Evolutionary conservation across 2,113 vertebrate species (phyloP), one percentile per base, ranked within the genome.

Genomic region (Oxyruncus cristatus): DNA sequence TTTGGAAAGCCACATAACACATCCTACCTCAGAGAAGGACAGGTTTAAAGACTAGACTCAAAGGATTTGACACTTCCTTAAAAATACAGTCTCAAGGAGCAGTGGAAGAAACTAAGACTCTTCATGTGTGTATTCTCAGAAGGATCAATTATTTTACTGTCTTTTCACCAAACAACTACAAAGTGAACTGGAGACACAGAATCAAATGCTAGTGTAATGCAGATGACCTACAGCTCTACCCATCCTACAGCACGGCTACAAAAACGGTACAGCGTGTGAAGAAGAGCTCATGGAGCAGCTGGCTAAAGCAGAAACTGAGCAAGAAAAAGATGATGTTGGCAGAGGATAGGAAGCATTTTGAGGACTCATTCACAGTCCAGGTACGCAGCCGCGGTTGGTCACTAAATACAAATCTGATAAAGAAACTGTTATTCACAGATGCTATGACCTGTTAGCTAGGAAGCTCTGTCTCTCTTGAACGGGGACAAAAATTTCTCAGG

Each of bases 241-340:
- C 87, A 78, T 93, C 77, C 93, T 87, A 79, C 93, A 95, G 80
- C 87, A 94, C 58, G 32, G 73, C 93, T 44, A 65, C 87, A 89
- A 78, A 92, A 88, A 96, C 92, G 70, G 56, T 80, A 23, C 68
- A 81, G 26, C 9, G 17, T 0, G 47, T 84, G 86, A 95, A 94
- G 89, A 95, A 88, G 73, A 87, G 68, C 53, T 92, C 91, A 88
- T 95, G 81, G 84, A 89, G 73, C 84, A 88, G 66, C 24, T 96
- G 91, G 92, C 66, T 95, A 94, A 95, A 78, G 92, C 84, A 94
- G 94, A 96, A 97, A 74, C 81, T 95, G 66, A 89, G 70, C 87
- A 91, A 87, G 95, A 92, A 78, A 95, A 92, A 73, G 65, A 55
- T 26, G 68, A 91, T 89, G 77, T 17, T 94, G 89, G 56, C 87